Evolutionary conservation across 2,797 vertebrate species (phyloP), one percentile per base, ranked within the genome.

Genomic region (Fundulus diaphanus): DNA sequence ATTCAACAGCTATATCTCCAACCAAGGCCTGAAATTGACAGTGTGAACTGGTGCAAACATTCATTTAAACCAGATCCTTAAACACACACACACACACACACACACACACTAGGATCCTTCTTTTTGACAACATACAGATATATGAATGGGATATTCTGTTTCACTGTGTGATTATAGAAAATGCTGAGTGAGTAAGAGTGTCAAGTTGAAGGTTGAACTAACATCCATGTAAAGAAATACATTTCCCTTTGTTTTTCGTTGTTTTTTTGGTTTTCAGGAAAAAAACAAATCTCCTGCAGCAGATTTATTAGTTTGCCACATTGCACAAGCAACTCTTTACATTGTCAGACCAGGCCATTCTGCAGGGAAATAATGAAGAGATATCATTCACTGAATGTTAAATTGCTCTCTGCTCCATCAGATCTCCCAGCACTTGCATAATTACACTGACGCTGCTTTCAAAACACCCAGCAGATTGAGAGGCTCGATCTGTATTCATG

Each of bases 1-100:
- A 94, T 85, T 93, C 93, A 91, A 89, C 86, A 85, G 89, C 92
- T 92, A 93, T 92, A 88, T 91, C 91, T 92, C 88, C 76, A 89
- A 90, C 86, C 59, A 83, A 88, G 87, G 90, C 86, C 88, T 89
- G 66, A 83, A 91, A 91, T 81, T 85, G 85, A 93, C 88, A 90
- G 85, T 79, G 90, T 81, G 85, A 92, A 88, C 87, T 76, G 76
- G 89, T 86, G 80, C 40, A 82, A 92, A 90, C 89, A 84, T 89
- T 77, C 84, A 85, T 82, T 92, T 92, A 88, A 90, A 89, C 67
- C 81, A 85, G 82, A 88, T 80, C 82, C 63, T 59, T 68, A 71
- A 68, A 83, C 65, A 73, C 54, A 70, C 74, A 83, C 80, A 84
- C 74, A 44, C 77, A 84, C 72, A 33, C 73, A 61, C 49, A 70